These are phyloP conservation scores for Sabatieria punctata DNA, from an alignment of 2,888 invertebrate genomes.

Conservation along the genomic window DNA sequence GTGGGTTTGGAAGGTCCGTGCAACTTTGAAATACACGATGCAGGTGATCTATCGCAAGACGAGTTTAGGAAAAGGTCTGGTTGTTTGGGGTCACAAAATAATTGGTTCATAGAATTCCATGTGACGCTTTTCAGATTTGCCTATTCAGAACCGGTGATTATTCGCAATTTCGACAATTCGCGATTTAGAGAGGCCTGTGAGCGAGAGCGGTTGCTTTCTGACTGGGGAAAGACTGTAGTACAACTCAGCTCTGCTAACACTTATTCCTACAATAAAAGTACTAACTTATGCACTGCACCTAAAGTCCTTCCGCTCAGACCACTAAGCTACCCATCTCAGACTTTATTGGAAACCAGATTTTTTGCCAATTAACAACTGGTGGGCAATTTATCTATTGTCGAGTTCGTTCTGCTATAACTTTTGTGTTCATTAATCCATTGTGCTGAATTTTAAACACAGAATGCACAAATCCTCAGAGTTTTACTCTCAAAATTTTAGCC, in stretches of 20 bases:
- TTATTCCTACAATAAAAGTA: constrained; percentile 36
- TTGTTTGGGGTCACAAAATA: neutral
- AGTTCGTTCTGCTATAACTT: no score
- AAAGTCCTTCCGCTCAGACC: no score
- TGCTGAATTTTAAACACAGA: no score
- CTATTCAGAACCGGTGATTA: constrained; percentile 24
- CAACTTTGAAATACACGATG: constrained; percentile 24
- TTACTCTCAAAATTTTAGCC: no score
- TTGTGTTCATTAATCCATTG: no score
- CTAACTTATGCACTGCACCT: neutral
- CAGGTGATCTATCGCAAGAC: constrained; percentile 16
- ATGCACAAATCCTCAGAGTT: no score
- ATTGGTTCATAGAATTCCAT: neutral
- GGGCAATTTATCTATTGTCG: no score
- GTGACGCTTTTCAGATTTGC: constrained; percentile 17
- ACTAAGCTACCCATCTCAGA: no score
- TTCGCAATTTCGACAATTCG: constrained; percentile 21
- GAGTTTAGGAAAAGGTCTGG: constrained; percentile 20
- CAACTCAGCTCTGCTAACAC: constrained; percentile 38
- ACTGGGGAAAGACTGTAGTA: constrained; percentile 32
- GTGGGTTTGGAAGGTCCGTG: constrained; percentile 15
- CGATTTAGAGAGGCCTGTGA: constrained; percentile 28
- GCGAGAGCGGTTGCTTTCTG: constrained; percentile 27
- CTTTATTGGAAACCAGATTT: no score
- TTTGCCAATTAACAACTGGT: no score